Conservation (phyloP, 2,888 invertebrate genomes). For the Ethmia dodecea region DNA sequence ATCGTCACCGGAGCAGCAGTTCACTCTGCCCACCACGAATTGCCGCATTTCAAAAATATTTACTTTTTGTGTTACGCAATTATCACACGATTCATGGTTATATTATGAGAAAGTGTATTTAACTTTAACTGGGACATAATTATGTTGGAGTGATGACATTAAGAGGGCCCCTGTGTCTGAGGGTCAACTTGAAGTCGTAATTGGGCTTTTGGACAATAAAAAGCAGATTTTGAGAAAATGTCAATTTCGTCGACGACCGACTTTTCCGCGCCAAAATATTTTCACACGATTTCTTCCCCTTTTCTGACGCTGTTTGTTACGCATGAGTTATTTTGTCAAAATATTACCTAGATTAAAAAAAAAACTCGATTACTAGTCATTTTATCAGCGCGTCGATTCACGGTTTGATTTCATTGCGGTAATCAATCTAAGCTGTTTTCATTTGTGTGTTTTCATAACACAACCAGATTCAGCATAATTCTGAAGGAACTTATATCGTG, state of each 20-base stretch:
- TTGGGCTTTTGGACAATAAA: constrained; percentile 29
- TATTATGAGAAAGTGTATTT: constrained; percentile 50
- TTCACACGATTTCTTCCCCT: constrained; percentile 47
- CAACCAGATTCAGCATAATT: too few species aligned
- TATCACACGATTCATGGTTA: constrained; percentile 50
- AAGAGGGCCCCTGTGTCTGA: constrained; percentile 21
- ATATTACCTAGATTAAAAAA: too few species aligned
- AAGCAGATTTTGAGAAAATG: constrained; percentile 19
- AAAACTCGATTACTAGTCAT: too few species aligned
- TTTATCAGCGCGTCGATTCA: too few species aligned
- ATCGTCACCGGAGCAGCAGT: too few species aligned
- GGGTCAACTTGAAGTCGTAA: constrained; percentile 21
- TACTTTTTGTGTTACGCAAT: constrained; percentile 46
- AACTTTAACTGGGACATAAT: constrained; percentile 34
- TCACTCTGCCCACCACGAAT: too few species aligned
- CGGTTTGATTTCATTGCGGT: too few species aligned
- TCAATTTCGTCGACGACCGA: constrained; percentile 12
- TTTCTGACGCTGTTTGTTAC: not conserved
- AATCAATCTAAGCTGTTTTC: too few species aligned
- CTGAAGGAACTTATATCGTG: constrained; percentile 17
- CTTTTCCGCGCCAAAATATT: constrained; percentile 27
- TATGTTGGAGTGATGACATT: constrained; percentile 33
- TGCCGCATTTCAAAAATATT: too few species aligned
- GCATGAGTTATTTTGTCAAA: constrained; percentile 13
- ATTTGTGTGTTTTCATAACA: too few species aligned